A percentile compares a stretch with the other conserved stretches of the same genome.
phyloP scores from a whole-genome alignment of 2,797 vertebrate genomes.

The Bryconaethiops microstoma region DNA sequence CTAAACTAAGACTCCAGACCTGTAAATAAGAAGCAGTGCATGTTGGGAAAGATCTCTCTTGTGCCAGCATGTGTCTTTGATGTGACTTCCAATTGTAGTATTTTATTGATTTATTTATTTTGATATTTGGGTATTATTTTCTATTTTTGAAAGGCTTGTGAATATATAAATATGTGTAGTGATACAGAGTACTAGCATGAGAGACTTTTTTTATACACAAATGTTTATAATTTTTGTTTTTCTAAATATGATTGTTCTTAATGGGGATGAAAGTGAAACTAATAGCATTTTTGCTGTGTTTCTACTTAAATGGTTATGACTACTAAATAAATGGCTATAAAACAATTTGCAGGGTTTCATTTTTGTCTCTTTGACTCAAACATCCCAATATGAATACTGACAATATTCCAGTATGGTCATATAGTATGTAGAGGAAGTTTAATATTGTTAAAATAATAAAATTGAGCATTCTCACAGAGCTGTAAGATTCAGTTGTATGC shows the following conservation, averaged over 20 bases:
- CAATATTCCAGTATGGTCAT: too few relatives aligned
- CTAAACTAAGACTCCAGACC: conserved; percentile 57
- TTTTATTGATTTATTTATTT: conserved; percentile 68
- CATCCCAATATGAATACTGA: not conserved
- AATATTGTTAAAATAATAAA: too few relatives aligned
- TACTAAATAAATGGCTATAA: conserved; percentile 77
- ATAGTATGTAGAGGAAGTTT: too few relatives aligned
- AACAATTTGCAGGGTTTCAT: not conserved
- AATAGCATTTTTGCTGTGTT: conserved; percentile 75
- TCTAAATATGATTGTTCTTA: conserved; percentile 78
- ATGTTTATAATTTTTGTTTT: conserved; percentile 82
- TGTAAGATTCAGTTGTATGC: too few relatives aligned
- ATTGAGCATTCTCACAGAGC: not conserved
- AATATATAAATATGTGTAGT: conserved; percentile 88
- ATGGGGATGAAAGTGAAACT: conserved; percentile 70
- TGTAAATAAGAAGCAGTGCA: conserved; percentile 79
- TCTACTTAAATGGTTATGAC: conserved; percentile 78
- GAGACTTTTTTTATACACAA: conserved; percentile 81
- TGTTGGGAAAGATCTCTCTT: conserved; percentile 73
- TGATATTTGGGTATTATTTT: conserved; percentile 78
- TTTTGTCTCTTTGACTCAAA: not conserved
- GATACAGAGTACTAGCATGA: conserved; percentile 84
- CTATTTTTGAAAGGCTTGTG: conserved; percentile 84
- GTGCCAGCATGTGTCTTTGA: conserved; percentile 82
- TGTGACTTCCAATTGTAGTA: conserved; percentile 78